A percentile compares a stretch with the other conserved stretches of the same genome.
These are phyloP conservation scores for Drusus annulatus DNA, from an alignment of 1,140 invertebrate genomes.

Conservation along the genomic window DNA sequence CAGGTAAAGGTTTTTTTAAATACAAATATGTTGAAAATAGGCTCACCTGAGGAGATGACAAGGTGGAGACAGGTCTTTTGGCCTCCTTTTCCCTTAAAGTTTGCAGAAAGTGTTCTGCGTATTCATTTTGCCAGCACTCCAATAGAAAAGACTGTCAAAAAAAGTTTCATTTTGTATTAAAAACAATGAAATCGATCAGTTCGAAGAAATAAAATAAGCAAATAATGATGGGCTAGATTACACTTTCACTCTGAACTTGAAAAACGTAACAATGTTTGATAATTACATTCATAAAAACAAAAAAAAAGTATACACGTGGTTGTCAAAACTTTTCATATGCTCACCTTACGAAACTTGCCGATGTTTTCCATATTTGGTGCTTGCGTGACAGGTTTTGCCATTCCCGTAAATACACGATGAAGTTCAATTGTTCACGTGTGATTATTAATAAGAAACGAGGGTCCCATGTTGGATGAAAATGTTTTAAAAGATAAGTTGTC, in stretches of 20 bases:
- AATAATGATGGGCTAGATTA: too few relatives aligned
- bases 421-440: too few relatives aligned
- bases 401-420: not conserved
- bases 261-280: not conserved
- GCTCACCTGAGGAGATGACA: slow-evolving; percentile 68
- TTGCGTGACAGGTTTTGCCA: slow-evolving; percentile 15
- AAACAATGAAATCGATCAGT: not conserved
- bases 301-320: slow-evolving; percentile 34
- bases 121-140: slow-evolving; percentile 63
- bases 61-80: slow-evolving; percentile 64
- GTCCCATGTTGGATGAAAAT: not conserved
- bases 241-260: too few relatives aligned
- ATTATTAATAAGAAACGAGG: too few relatives aligned
- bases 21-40: not conserved
- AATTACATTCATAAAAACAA: not conserved
- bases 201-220: not conserved
- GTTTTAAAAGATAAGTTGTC: not conserved
- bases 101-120: slow-evolving; percentile 67
- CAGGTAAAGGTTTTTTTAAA: not conserved
- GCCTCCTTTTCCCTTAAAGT: slow-evolving; percentile 67
- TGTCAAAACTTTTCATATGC: slow-evolving; percentile 43
- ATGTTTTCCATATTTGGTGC: slow-evolving; percentile 24
- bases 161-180: slow-evolving; percentile 1
- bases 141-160: slow-evolving; percentile 22
- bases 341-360: slow-evolving; percentile 25